A percentile compares a stretch with the other conserved stretches of the same genome.
These are phyloP conservation scores for Xanthia togata DNA, from an alignment of 2,888 invertebrate genomes.

Conservation along the genomic window DNA sequence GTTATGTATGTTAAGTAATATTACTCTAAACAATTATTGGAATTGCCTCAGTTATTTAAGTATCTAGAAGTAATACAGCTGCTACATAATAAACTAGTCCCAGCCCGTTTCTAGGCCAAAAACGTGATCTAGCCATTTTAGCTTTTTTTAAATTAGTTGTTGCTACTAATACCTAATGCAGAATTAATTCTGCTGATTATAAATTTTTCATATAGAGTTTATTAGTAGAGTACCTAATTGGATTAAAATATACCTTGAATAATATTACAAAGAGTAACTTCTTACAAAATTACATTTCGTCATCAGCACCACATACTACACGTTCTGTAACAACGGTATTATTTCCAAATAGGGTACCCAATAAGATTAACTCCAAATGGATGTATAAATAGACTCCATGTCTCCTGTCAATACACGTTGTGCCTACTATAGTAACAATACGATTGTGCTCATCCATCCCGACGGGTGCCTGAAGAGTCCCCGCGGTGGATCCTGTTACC, in stretches of 20 bases:
- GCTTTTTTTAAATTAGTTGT: constrained; percentile 1
- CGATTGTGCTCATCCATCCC: constrained; percentile 69
- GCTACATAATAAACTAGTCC: constrained; percentile 18
- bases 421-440: constrained; percentile 66
- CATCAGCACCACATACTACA: neutral
- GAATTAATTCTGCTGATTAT: neutral
- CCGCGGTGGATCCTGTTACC: constrained; percentile 75
- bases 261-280: neutral
- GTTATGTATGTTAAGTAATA: constrained; percentile 47
- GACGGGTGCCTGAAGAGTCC: constrained; percentile 68
- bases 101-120: constrained; percentile 40
- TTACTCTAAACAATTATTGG: constrained; percentile 37
- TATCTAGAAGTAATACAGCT: constrained; percentile 28
- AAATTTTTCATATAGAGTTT: neutral
- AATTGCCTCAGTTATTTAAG: constrained; percentile 34
- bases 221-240: neutral
- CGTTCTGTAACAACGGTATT: neutral
- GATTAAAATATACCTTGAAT: too few relatives aligned
- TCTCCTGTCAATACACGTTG: constrained; percentile 64
- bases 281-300: neutral
- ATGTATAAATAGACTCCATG: neutral
- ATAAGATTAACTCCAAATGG: neutral
- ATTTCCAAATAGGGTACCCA: neutral
- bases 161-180: constrained; percentile 10
- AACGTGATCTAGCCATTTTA: constrained; percentile 30